phyloP scores from a whole-genome alignment of 2,888 invertebrate species.

The Rhopalosiphum nymphaeae region DNA sequence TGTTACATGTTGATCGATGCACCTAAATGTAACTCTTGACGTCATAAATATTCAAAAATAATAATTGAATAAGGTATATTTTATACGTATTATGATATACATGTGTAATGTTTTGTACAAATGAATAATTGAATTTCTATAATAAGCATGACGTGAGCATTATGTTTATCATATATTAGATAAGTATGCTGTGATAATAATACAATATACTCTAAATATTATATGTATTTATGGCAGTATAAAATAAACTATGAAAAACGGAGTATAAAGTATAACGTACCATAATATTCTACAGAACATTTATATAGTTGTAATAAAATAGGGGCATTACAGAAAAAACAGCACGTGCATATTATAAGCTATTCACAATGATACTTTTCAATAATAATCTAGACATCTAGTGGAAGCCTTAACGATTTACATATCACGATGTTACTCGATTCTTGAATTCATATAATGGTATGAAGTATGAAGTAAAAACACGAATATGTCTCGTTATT shows the following conservation, averaged over 20 bases:
- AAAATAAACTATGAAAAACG: background rate
- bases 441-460: background rate
- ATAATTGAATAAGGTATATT: background rate
- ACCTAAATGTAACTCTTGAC: background rate
- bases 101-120: background rate
- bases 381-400: conserved; percentile 3
- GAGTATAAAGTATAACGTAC: background rate
- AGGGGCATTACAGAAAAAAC: background rate
- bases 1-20: background rate
- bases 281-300: background rate
- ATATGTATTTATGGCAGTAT: background rate
- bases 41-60: conserved; percentile 36
- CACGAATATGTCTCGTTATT: background rate
- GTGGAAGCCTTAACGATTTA: conserved; percentile 4
- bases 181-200: background rate
- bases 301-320: background rate
- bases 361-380: background rate
- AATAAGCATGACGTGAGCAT: conserved; percentile 12
- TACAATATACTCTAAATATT: background rate
- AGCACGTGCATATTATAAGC: background rate
- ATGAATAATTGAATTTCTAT: background rate
- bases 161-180: conserved; percentile 20
- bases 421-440: conserved; percentile 11
- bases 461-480: background rate
- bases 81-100: background rate